phyloP scores from a whole-genome alignment of 2,797 vertebrate genomes.

The Sternotherus odoratus region DNA sequence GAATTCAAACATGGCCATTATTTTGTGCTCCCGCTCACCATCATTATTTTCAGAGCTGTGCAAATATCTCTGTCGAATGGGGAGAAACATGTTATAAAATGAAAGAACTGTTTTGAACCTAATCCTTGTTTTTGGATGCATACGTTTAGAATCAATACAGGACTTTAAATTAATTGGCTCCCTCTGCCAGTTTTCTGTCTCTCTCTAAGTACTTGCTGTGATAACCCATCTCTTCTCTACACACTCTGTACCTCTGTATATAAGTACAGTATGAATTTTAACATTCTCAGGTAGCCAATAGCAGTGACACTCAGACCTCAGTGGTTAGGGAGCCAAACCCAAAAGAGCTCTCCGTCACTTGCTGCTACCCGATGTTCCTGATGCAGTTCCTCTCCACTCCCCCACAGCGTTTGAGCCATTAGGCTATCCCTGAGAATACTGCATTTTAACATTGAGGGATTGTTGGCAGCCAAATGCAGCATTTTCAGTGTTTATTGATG shows the following conservation, averaged over 20 bases:
- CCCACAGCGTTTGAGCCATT: background rate
- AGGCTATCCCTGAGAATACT: background rate
- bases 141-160: background rate
- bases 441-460: background rate
- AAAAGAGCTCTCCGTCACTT: background rate
- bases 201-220: background rate
- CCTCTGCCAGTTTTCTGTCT: background rate
- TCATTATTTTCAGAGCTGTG: background rate
- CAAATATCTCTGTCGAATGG: background rate
- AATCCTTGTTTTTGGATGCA: background rate
- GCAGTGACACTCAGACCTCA: background rate
- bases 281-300: background rate
- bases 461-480: background rate
- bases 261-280: background rate
- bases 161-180: background rate
- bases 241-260: background rate
- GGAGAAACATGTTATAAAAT: background rate
- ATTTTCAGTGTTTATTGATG: background rate
- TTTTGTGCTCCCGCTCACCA: background rate
- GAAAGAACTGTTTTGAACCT: background rate
- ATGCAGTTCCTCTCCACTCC: background rate
- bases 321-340: background rate
- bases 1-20: background rate
- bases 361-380: background rate
- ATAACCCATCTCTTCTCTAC: background rate